Evolutionary conservation across 2,113 vertebrate species (phyloP).

Genomic region (Spheniscus mendiculus): DNA sequence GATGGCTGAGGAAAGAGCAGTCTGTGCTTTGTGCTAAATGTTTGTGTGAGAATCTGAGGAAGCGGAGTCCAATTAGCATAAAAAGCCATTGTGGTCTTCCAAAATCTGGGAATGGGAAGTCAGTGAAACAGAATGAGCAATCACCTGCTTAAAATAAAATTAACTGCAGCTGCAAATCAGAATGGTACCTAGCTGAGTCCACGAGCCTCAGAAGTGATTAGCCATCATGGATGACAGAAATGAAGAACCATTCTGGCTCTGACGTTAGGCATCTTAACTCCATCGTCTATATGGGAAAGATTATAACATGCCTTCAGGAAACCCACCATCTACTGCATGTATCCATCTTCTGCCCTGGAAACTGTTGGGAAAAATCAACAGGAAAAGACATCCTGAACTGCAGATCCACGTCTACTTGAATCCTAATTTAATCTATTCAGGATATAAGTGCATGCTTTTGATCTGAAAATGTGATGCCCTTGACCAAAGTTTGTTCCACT

Average conservation of each 20-base stretch:
- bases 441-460: not conserved
- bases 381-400: not conserved
- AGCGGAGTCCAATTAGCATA: conserved; percentile 63
- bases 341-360: not conserved
- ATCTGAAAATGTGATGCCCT: not conserved
- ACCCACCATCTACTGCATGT: fast-evolving
- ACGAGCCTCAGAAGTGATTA: not conserved
- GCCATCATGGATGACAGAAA: not conserved
- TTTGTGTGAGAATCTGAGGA: conserved; percentile 68
- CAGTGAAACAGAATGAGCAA: conserved; percentile 1
- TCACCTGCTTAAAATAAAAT: conserved; percentile 1
- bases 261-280: not conserved
- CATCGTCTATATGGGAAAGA: not conserved
- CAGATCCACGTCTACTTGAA: not conserved
- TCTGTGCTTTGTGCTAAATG: conserved; percentile 65
- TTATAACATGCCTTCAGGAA: not conserved
- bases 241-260: not conserved
- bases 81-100: conserved; percentile 58
- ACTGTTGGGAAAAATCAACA: not conserved
- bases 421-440: not conserved
- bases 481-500: not conserved
- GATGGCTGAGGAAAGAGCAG: conserved; percentile 76
- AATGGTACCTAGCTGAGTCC: not conserved
- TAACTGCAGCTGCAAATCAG: not conserved
- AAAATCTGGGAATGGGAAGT: not conserved